A percentile compares a stretch with the other conserved stretches of the same genome.
phyloP scores from a whole-genome alignment of 2,888 invertebrate genomes.

The Abrostola tripartita region DNA sequence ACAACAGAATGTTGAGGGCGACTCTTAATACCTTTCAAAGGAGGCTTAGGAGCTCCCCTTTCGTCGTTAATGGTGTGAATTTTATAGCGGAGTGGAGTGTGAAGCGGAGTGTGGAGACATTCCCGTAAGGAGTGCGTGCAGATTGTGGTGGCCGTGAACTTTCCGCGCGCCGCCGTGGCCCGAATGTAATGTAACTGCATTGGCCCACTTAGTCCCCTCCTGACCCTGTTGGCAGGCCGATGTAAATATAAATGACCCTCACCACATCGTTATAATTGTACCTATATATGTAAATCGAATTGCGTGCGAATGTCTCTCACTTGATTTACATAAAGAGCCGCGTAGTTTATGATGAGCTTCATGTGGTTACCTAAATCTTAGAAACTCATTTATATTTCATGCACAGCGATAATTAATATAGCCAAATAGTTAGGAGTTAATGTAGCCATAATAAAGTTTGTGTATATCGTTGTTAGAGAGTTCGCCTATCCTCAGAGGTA shows the following conservation, averaged over 20 bases:
- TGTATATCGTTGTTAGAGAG: slow-evolving; percentile 33
- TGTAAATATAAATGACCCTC: slow-evolving; percentile 58
- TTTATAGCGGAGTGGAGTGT: slow-evolving; percentile 42
- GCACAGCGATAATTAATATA: background rate
- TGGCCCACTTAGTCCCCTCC: slow-evolving; percentile 68
- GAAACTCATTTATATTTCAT: background rate
- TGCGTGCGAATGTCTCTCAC: slow-evolving; percentile 33
- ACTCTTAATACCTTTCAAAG: slow-evolving; percentile 40
- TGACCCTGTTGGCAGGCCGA: slow-evolving; percentile 51
- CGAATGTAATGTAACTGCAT: slow-evolving; percentile 59
- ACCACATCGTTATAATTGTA: slow-evolving; percentile 51
- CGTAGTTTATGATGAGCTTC: slow-evolving; percentile 1
- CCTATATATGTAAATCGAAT: slow-evolving; percentile 44
- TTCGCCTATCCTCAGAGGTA: slow-evolving; percentile 39
- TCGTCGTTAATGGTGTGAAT: slow-evolving; percentile 49
- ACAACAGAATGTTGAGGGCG: slow-evolving; percentile 41
- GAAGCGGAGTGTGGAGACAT: slow-evolving; percentile 48
- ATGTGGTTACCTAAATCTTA: slow-evolving; percentile 19
- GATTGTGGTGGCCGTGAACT: slow-evolving; percentile 69
- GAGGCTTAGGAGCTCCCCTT: slow-evolving; percentile 36
- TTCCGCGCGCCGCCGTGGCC: slow-evolving; percentile 54
- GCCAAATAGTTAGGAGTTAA: background rate
- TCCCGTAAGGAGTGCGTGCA: slow-evolving; percentile 41
- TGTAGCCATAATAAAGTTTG: slow-evolving; percentile 27
- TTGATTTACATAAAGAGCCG: slow-evolving; percentile 33